Conservation (phyloP, 2,888 invertebrate genomes). For the Ophioninae sp. region DNA sequence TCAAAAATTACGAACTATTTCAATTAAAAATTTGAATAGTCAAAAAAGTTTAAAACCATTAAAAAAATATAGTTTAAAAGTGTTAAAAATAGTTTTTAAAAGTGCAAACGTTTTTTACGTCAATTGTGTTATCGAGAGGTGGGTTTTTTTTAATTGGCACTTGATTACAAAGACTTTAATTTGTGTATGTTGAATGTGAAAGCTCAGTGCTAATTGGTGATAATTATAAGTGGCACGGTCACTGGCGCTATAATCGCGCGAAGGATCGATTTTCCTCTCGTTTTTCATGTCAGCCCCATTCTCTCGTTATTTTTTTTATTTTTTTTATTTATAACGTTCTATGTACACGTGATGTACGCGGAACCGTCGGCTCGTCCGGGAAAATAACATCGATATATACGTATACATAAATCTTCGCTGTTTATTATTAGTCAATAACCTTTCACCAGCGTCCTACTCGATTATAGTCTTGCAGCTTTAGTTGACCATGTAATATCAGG, state of each 20-base stretch:
- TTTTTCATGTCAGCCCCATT: constrained; percentile 6
- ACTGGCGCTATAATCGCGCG: constrained; percentile 1
- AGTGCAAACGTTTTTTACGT: background rate
- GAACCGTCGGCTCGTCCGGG: constrained; percentile 23
- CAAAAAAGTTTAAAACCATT: too few relatives aligned
- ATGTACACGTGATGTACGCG: constrained; percentile 29
- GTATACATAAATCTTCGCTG: constrained; percentile 41
- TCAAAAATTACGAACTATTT: too few relatives aligned
- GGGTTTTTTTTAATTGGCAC: background rate
- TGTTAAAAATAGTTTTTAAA: too few relatives aligned
- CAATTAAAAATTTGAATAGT: too few relatives aligned
- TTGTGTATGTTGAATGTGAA: background rate
- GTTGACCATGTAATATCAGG: constrained; percentile 27
- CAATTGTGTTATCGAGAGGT: background rate
- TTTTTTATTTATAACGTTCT: constrained; percentile 18
- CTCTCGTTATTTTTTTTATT: background rate
- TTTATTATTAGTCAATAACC: constrained; percentile 58
- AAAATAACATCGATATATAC: constrained; percentile 21
- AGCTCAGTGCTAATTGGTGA: background rate
- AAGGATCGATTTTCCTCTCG: constrained; percentile 41
- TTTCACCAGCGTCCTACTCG: constrained; percentile 32
- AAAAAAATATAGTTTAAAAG: too few relatives aligned
- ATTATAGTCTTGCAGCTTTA: constrained; percentile 10
- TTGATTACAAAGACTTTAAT: background rate
- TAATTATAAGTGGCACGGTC: constrained; percentile 5